Percentiles rank a stretch among this genome's conserved stretches.
These are phyloP conservation scores for Eulemur macaco DNA, from an alignment of 2,113 vertebrate species.

Conservation along the genomic window DNA sequence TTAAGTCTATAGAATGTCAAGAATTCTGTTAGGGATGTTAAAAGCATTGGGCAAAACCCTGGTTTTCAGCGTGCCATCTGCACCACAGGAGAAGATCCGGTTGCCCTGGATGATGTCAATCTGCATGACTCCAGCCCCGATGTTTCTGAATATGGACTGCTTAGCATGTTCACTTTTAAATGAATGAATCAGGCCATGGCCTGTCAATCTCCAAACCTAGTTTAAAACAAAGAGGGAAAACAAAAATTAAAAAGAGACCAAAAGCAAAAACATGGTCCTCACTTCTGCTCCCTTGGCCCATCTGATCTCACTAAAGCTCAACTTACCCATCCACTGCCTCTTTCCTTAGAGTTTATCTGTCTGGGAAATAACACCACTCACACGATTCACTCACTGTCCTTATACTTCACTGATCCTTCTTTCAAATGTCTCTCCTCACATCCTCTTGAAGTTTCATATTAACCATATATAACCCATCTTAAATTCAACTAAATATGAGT, in stretches of 20 bases:
- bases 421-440: neutral
- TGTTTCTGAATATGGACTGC: constrained; percentile 98
- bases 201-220: constrained; percentile 95
- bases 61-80: constrained; percentile 98
- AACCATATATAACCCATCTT: neutral
- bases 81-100: constrained; percentile 98
- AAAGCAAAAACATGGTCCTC: neutral
- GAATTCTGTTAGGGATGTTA: constrained; percentile 91
- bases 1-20: constrained; percentile 89
- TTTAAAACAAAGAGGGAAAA: constrained; percentile 42
- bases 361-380: neutral
- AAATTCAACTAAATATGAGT: neutral
- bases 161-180: constrained; percentile 97
- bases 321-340: neutral
- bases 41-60: constrained; percentile 95
- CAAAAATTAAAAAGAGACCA: neutral
- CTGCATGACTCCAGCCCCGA: constrained; percentile 96
- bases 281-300: neutral
- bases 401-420: neutral
- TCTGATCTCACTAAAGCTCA: neutral
- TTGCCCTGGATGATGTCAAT: constrained; percentile 92
- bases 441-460: neutral
- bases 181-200: constrained; percentile 95
- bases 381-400: neutral
- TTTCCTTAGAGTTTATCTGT: neutral